Evolutionary conservation across 2,797 vertebrate species (phyloP).

Genomic region (Alca torda): DNA sequence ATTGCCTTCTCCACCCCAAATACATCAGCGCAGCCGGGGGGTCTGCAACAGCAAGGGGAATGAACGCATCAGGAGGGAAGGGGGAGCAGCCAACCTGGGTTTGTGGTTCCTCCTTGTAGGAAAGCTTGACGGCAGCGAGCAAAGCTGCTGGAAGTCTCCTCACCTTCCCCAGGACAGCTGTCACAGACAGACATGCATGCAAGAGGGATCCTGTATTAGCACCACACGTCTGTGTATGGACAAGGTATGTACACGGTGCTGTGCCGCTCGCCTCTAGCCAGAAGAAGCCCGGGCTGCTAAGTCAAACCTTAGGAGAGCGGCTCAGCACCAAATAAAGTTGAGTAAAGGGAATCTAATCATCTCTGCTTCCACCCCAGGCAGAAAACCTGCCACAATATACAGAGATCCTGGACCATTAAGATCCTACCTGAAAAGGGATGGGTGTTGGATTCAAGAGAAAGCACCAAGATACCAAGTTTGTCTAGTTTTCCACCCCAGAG

Average conservation of each 20-base stretch:
- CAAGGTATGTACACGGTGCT: background rate
- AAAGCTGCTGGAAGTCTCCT: background rate
- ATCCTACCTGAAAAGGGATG: background rate
- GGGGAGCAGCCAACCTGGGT: background rate
- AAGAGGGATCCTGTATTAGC: background rate
- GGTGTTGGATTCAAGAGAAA: background rate
- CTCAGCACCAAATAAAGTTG: background rate
- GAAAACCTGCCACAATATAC: background rate
- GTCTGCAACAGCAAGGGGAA: background rate
- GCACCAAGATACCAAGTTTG: background rate
- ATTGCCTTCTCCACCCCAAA: background rate
- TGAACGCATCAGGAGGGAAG: background rate
- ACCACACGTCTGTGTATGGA: rapidly evolving
- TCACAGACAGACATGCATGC: background rate
- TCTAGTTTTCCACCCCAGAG: background rate
- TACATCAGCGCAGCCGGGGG: background rate
- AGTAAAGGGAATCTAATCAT: background rate
- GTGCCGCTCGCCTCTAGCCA: rapidly evolving
- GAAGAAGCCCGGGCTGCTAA: background rate
- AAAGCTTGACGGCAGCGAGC: background rate
- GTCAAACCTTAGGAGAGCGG: background rate
- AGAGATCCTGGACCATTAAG: background rate
- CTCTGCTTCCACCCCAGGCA: background rate
- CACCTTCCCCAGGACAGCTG: background rate
- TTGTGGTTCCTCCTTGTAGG: background rate